Evolutionary conservation across 2,797 vertebrate genomes (phyloP).

Genomic region (Clarias laeviceps): DNA sequence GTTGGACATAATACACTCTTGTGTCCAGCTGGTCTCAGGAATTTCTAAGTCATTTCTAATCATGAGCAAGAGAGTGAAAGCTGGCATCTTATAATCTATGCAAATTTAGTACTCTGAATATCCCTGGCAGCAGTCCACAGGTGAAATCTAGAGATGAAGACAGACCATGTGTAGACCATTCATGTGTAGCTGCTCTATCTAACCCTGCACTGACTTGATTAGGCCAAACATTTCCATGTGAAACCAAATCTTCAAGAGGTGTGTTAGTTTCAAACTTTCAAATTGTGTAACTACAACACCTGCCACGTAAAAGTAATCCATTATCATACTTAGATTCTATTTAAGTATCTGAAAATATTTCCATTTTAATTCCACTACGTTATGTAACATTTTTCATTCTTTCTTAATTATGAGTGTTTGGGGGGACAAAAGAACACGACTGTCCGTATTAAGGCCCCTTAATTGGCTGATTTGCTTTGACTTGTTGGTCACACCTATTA

Average conservation of each 20-base stretch:
- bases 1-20: constrained; percentile 26
- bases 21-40: constrained; percentile 19
- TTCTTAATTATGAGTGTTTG: too few species aligned
- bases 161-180: constrained; percentile 24
- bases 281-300: neutral
- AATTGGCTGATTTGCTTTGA: too few species aligned
- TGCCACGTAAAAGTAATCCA: too few species aligned
- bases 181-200: constrained; percentile 24
- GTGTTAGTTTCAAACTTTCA: neutral
- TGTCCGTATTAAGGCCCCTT: too few species aligned
- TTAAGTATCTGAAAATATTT: too few species aligned
- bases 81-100: constrained; percentile 60
- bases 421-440: too few species aligned
- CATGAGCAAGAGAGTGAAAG: constrained; percentile 23
- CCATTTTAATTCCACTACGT: too few species aligned
- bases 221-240: neutral
- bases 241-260: neutral
- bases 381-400: too few species aligned
- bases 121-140: constrained; percentile 15
- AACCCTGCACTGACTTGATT: constrained; percentile 24
- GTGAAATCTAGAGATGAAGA: constrained; percentile 32
- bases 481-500: too few species aligned
- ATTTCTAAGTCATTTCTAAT: constrained; percentile 19
- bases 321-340: too few species aligned
- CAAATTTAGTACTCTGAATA: neutral